These are phyloP conservation scores for Dufourea novaeangliae DNA, from an alignment of 1,140 invertebrate genomes.

Conservation along the genomic window DNA sequence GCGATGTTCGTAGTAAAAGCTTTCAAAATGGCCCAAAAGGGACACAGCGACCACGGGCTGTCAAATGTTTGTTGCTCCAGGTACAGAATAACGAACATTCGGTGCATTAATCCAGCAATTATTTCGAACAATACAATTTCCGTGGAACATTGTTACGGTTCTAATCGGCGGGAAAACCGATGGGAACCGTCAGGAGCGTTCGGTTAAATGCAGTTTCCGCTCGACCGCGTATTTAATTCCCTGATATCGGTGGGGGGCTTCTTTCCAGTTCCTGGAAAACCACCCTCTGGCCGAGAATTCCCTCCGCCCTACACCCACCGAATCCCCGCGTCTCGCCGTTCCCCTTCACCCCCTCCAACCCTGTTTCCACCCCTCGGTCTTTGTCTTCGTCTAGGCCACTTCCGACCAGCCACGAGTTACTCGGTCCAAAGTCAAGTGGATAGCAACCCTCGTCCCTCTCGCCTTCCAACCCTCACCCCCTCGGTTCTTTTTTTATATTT, in stretches of 20 bases:
- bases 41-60: too few relatives aligned
- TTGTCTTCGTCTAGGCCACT: slow-evolving; percentile 37
- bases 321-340: not conserved
- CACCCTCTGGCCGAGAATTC: not conserved
- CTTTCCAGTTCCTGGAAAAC: not conserved
- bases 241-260: not conserved
- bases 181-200: slow-evolving; percentile 14
- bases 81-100: too few relatives aligned
- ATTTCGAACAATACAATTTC: not conserved
- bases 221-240: not conserved
- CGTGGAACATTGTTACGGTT: not conserved
- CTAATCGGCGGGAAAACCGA: not conserved
- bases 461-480: too few relatives aligned
- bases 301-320: not conserved
- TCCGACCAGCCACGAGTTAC: slow-evolving; percentile 51
- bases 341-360: too few relatives aligned
- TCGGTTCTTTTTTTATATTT: not conserved
- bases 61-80: too few relatives aligned
- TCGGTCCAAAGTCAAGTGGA: slow-evolving; percentile 61
- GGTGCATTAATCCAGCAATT: too few relatives aligned
- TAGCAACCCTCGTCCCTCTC: slow-evolving; percentile 4
- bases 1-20: too few relatives aligned
- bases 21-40: too few relatives aligned
- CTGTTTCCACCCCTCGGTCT: not conserved
- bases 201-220: not conserved